Conservation (phyloP, 2,888 invertebrate genomes). For the Tenodera sinensis region DNA sequence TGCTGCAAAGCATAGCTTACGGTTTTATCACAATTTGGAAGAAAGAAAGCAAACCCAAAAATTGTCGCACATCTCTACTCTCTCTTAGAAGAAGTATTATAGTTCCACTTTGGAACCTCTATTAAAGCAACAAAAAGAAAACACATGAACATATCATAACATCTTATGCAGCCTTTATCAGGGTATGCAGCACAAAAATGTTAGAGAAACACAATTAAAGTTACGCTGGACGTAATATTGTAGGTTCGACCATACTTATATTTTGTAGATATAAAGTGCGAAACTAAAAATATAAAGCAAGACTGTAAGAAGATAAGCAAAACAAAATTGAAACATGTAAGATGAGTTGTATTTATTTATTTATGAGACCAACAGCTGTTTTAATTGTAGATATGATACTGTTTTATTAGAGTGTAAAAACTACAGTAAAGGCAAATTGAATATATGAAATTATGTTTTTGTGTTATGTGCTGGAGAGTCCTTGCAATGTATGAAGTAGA, state of each 20-base stretch:
- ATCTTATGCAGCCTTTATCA: background rate
- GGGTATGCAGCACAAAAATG: background rate
- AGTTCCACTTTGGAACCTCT: background rate
- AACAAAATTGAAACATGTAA: background rate
- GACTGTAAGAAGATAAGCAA: background rate
- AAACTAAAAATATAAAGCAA: background rate
- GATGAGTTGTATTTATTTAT: background rate
- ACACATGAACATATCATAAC: background rate
- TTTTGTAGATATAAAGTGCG: background rate
- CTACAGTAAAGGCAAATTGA: no score
- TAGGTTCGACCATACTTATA: background rate
- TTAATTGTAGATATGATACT: no score
- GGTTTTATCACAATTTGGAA: background rate
- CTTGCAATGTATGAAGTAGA: no score
- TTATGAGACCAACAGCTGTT: background rate
- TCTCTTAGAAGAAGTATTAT: background rate
- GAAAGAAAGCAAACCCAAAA: slow-evolving; percentile 33
- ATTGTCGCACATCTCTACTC: background rate
- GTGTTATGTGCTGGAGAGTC: no score
- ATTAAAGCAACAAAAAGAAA: background rate
- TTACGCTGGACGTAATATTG: background rate
- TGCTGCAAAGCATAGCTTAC: slow-evolving; percentile 41
- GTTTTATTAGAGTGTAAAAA: no score
- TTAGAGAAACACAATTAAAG: background rate
- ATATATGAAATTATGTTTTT: no score